These are phyloP conservation scores for Malurus alboscapulatus DNA, from an alignment of 2,113 vertebrate genomes.

Conservation along the genomic window DNA sequence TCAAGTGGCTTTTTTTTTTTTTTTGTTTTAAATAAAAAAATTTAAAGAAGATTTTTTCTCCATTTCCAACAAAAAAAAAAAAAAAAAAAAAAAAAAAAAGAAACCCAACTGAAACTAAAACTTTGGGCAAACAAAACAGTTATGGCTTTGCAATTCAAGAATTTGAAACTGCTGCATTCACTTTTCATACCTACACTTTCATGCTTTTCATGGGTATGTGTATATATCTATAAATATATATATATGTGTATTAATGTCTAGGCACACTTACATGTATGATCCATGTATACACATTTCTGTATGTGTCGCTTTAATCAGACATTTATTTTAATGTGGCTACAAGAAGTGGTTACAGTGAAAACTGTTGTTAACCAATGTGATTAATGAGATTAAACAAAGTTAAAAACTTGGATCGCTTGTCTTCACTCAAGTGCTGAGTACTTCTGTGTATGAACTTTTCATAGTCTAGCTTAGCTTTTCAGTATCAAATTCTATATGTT, in stretches of 20 bases:
- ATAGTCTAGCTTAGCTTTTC: background rate
- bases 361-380: rapidly evolving
- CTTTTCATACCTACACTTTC: background rate
- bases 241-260: background rate
- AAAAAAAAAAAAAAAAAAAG: no score
- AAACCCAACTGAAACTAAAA: background rate
- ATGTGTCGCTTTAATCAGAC: background rate
- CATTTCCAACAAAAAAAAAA: no score
- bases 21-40: background rate
- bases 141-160: background rate
- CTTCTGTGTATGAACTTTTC: background rate
- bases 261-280: background rate
- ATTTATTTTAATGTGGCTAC: background rate
- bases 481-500: background rate
- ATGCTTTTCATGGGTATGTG: background rate
- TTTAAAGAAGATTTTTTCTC: no score
- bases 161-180: background rate
- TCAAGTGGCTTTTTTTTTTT: background rate
- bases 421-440: background rate
- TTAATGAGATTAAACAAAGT: background rate
- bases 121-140: background rate
- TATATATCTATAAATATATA: background rate
- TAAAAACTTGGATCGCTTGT: background rate
- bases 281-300: background rate
- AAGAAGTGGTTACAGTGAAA: background rate